These are phyloP conservation scores for Siderastrea radians DNA, from an alignment of 92 coral and sea anemone genomes.

Conservation along the genomic window DNA sequence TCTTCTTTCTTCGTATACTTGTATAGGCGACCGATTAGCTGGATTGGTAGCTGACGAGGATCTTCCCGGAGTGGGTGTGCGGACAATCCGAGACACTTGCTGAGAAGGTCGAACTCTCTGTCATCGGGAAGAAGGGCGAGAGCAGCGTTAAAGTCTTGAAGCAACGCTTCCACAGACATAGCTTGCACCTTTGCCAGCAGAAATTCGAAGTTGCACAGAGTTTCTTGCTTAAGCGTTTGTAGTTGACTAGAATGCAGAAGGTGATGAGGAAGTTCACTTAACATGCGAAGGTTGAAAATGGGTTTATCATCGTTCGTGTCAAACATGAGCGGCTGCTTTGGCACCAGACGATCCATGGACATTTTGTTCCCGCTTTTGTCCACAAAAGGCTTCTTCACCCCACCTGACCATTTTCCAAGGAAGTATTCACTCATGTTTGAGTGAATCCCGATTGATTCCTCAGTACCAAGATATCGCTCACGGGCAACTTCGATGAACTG, in stretches of 20 bases:
- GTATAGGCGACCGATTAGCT: constrained; percentile 89
- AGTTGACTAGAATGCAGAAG: constrained; percentile 79
- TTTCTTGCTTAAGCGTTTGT: constrained; percentile 68
- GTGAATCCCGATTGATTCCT: constrained; percentile 67
- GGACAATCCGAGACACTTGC: constrained; percentile 81
- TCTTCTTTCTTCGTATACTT: constrained; percentile 61
- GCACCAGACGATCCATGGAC: constrained; percentile 88
- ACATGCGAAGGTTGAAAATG: constrained; percentile 87
- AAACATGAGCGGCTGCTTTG: constrained; percentile 90
- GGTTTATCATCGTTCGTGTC: constrained; percentile 74
- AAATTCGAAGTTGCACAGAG: constrained; percentile 89
- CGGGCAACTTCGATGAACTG: constrained; percentile 94
- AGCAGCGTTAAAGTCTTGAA: constrained; percentile 84
- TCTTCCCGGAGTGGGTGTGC: constrained; percentile 80
- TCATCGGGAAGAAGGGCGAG: constrained; percentile 75
- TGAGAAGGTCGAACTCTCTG: constrained; percentile 77
- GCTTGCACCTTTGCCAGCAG: constrained; percentile 90
- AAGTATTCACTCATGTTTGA: constrained; percentile 88
- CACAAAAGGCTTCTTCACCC: constrained; percentile 87
- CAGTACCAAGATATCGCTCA: constrained; percentile 81
- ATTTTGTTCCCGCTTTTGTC: constrained; percentile 83
- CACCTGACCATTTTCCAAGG: constrained; percentile 91
- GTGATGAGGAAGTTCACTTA: constrained; percentile 92
- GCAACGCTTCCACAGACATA: constrained; percentile 72
- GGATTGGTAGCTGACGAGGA: constrained; percentile 88